Evolutionary conservation across 2,113 vertebrate genomes (phyloP), one percentile per base, ranked within the genome.

Genomic region (Pandion haliaetus): DNA sequence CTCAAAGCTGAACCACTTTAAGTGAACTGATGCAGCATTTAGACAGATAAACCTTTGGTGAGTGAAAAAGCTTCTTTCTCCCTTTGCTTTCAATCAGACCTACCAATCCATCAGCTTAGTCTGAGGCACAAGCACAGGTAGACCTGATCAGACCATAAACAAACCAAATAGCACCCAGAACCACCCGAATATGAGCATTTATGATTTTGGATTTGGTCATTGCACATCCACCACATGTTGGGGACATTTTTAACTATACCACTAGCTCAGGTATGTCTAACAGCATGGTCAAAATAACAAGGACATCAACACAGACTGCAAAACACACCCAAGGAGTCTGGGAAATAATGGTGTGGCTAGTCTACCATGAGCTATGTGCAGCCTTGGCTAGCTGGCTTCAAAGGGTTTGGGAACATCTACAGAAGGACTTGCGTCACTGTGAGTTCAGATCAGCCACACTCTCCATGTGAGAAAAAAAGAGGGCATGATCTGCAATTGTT

Each of bases 41-140:
- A 91, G 91, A 96, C 94, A 97, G 96, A 95, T 62, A 95, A 90
- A 94, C 81, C 97, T 97, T 97, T 97, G 97, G 97, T 97, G 89
- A 97, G 78, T 95, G 93, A 96, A 93, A 94, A 95, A 94, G 70
- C 78, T 93, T 85, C 83, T 66, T 89, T 92, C 93, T 91, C 81
- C 58, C 31, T 85, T 89, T 82, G 49, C 54, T 95, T 87, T 91
- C 73, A 84, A 47, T 54, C 94, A 97, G 95, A 94, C 87, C 92
- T 96, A 96, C 70, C 85, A 86, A 87, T 72, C 31, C 36, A 66
- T 38, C 78, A 77, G 49, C 63, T 93, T 80, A 87, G 36, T 86
- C 89, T 73, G 90, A 93, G 88, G 82, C 96, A 92, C 55, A 77
- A 94, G 55, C 85, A 86, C 67, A 66, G 90, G 93, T 87, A 95